phyloP scores from a whole-genome alignment of 2,113 vertebrate species.

The Eclectus roratus region DNA sequence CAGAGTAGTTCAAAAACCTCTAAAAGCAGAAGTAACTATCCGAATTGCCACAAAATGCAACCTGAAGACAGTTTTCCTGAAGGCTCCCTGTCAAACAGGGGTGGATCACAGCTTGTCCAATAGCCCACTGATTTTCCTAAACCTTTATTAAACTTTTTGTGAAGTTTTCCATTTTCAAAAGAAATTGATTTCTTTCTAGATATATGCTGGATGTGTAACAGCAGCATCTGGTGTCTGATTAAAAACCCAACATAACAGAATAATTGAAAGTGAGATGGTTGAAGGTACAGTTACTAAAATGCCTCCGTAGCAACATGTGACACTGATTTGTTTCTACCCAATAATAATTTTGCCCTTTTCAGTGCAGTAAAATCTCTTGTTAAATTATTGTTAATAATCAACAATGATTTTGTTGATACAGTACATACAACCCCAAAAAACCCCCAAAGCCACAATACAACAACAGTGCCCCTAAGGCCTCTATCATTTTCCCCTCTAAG shows the following conservation, averaged over 20 bases:
- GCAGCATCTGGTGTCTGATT: neutral
- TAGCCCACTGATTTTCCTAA: neutral
- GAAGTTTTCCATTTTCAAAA: constrained; percentile 10
- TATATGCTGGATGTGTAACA: constrained; percentile 4
- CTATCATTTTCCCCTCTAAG: neutral
- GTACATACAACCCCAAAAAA: too few species aligned
- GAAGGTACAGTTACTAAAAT: neutral
- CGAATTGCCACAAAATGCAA: neutral
- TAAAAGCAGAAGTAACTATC: neutral
- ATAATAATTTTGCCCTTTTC: neutral
- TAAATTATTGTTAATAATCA: neutral
- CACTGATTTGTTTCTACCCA: neutral
- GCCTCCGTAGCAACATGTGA: neutral
- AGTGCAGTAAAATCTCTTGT: neutral
- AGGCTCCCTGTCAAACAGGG: neutral
- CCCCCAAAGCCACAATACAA: neutral
- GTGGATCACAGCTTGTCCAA: neutral
- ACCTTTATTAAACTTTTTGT: neutral
- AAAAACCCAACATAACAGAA: neutral
- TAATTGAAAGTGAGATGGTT: neutral
- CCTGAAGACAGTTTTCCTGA: neutral
- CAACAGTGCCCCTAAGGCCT: neutral
- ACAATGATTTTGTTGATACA: neutral
- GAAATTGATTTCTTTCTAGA: neutral
- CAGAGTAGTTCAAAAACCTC: neutral